Evolutionary conservation across 2,888 invertebrate genomes (phyloP).

Genomic region (Dicranocentrus wangi): DNA sequence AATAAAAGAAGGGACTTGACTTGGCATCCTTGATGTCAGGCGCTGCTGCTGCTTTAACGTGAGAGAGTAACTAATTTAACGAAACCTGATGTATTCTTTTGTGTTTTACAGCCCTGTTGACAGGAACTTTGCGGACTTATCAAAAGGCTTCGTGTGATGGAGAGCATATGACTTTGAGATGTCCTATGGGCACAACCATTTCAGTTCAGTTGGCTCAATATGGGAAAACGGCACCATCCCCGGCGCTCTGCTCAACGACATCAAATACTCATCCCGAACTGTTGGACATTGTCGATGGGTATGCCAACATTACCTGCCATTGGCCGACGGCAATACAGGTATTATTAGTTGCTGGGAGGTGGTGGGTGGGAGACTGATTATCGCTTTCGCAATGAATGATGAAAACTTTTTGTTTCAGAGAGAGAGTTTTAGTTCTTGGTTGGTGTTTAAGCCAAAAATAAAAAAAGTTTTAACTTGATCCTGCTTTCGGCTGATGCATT

Average conservation of each 20-base stretch:
- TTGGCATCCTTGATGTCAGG: too few relatives aligned
- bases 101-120: constrained; percentile 84
- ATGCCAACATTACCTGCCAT: constrained; percentile 74
- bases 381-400: too few relatives aligned
- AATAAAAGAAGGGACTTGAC: not conserved
- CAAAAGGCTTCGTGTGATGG: constrained; percentile 94
- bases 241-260: constrained; percentile 76
- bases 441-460: too few relatives aligned
- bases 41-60: too few relatives aligned
- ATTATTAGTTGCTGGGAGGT: too few relatives aligned
- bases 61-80: constrained; percentile 37
- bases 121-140: constrained; percentile 92
- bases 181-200: constrained; percentile 93
- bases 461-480: too few relatives aligned
- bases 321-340: constrained; percentile 88
- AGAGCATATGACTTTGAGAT: constrained; percentile 88
- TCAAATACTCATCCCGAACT: constrained; percentile 68
- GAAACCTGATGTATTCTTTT: constrained; percentile 4
- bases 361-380: too few relatives aligned
- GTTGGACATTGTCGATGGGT: constrained; percentile 62
- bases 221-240: constrained; percentile 81
- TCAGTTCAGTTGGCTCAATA: constrained; percentile 93
- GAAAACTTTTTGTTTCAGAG: too few relatives aligned
- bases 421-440: too few relatives aligned
- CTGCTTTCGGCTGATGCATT: too few relatives aligned